These are phyloP conservation scores for Cnemophilus loriae DNA, from an alignment of 2,113 vertebrate species.

Conservation along the genomic window DNA sequence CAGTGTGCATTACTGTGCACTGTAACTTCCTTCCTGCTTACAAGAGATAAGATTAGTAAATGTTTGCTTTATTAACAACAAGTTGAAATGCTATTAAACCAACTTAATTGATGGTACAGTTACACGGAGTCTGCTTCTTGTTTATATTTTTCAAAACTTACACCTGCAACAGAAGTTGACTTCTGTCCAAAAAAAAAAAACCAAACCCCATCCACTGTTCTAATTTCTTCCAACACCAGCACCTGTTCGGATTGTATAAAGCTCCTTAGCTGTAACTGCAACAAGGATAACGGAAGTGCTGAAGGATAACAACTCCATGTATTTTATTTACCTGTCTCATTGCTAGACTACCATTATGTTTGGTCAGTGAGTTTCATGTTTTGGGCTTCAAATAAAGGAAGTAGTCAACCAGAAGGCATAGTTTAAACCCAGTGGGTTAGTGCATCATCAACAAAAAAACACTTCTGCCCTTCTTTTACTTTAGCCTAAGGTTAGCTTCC, in stretches of 20 bases:
- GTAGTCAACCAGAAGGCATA: conserved; percentile 53
- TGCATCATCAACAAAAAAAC: neutral
- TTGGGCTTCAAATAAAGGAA: conserved; percentile 35
- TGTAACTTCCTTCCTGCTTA: conserved; percentile 62
- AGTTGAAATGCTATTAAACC: conserved; percentile 65
- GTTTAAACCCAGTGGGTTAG: conserved; percentile 31
- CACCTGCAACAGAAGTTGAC: neutral
- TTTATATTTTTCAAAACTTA: conserved; percentile 56
- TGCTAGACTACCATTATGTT: conserved; percentile 77
- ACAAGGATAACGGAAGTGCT: conserved; percentile 49
- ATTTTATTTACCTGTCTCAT: conserved; percentile 72
- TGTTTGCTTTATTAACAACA: conserved; percentile 66
- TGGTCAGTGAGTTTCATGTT: conserved; percentile 70
- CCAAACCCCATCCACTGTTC: neutral
- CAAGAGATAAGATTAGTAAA: conserved; percentile 68
- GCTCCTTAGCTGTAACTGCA: conserved; percentile 60
- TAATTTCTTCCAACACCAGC: conserved; percentile 49
- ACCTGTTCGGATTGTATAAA: conserved; percentile 63
- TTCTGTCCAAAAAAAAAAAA: conserved; percentile 52
- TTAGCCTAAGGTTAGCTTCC: conserved; percentile 51
- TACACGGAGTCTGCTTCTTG: conserved; percentile 24
- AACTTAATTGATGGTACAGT: conserved; percentile 45
- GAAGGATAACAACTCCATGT: conserved; percentile 54
- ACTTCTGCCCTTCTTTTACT: conserved; percentile 25
- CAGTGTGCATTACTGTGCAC: conserved; percentile 55